phyloP scores from a whole-genome alignment of 2,888 invertebrate genomes.

The Lumbricus terrestris region DNA sequence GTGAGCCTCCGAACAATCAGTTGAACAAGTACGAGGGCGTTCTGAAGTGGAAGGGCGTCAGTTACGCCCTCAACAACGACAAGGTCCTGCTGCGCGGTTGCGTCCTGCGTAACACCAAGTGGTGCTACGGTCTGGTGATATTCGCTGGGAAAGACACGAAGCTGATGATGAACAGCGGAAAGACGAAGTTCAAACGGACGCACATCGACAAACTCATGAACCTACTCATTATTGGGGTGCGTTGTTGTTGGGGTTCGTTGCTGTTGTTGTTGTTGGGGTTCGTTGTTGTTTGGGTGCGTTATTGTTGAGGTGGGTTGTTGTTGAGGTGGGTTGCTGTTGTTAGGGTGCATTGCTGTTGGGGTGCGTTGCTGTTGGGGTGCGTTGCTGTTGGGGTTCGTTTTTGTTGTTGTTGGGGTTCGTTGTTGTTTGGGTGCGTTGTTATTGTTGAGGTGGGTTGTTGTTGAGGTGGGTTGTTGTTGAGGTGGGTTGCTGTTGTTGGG shows the following conservation, averaged over 20 bases:
- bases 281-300: slow-evolving; percentile 64
- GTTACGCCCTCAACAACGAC: slow-evolving; percentile 89
- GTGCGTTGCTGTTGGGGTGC: slow-evolving; percentile 80
- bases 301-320: slow-evolving; percentile 59
- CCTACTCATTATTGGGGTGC: slow-evolving; percentile 95
- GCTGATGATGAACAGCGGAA: slow-evolving; percentile 99
- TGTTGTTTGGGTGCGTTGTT: slow-evolving; percentile 64
- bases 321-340: not conserved
- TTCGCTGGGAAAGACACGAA: slow-evolving; percentile 99
- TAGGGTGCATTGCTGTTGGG: not conserved
- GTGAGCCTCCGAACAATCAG: slow-evolving; percentile 97
- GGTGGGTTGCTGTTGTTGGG: not conserved
- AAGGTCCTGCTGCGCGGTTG: slow-evolving; percentile 94
- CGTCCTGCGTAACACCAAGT: slow-evolving; percentile 73
- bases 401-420: no score
- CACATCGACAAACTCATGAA: slow-evolving; percentile 98
- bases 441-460: slow-evolving; percentile 59
- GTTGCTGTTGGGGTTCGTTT: slow-evolving; percentile 81
- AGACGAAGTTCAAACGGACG: slow-evolving; percentile 97
- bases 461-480: not conserved
- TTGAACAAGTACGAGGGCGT: slow-evolving; percentile 96
- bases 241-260: slow-evolving; percentile 81
- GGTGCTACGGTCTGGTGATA: slow-evolving; percentile 71
- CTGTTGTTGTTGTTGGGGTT: no score
- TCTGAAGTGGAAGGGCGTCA: slow-evolving; percentile 66